Percentiles rank a stretch among this genome's conserved stretches.
phyloP scores from a whole-genome alignment of 1,140 invertebrate genomes.

The Aricia agestis region DNA sequence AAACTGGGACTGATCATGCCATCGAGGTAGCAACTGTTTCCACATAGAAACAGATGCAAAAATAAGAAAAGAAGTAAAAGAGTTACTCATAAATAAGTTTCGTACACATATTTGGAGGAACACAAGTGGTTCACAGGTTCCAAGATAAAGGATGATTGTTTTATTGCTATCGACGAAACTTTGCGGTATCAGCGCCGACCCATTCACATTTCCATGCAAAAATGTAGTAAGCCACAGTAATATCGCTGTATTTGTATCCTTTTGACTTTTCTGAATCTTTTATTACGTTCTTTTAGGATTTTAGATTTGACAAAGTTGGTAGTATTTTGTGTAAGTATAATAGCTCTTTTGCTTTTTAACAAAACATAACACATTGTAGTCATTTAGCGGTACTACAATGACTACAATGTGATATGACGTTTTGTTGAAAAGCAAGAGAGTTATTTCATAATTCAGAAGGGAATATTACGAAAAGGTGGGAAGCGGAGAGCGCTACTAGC shows the following conservation, averaged over 20 bases:
- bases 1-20: neutral
- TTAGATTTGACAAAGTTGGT: neutral
- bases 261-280: neutral
- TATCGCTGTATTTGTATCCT: neutral
- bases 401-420: no score
- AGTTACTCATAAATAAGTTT: neutral
- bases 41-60: neutral
- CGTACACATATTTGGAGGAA: neutral
- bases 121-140: neutral
- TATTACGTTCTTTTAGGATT: neutral
- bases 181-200: neutral
- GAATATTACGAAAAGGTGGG: no score
- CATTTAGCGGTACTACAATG: no score
- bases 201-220: neutral
- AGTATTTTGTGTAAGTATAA: no score
- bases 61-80: neutral
- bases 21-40: neutral
- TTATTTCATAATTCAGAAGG: no score
- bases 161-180: neutral
- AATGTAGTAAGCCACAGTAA: neutral
- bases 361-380: no score
- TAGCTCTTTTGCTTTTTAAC: no score
- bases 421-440: no score
- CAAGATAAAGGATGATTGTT: constrained; percentile 1
- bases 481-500: no score